These are phyloP conservation scores for Branchinecta lynchi DNA, from an alignment of 1,140 invertebrate genomes.

Conservation along the genomic window DNA sequence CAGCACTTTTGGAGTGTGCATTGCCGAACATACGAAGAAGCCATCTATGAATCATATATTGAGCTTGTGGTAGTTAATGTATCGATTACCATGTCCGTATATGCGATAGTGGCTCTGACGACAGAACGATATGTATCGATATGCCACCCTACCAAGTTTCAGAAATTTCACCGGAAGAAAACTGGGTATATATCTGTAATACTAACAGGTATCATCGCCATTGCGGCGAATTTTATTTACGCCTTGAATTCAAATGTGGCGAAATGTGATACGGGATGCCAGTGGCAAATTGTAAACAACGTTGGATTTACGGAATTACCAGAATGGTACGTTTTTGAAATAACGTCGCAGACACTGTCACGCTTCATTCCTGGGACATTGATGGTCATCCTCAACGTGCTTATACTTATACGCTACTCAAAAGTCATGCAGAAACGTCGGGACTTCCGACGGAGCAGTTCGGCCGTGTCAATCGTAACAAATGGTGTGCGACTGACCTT, in stretches of 20 bases:
- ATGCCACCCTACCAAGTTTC: slow-evolving; percentile 14
- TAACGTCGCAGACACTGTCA: slow-evolving; percentile 10
- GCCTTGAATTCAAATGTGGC: neutral
- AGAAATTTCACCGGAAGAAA: slow-evolving; percentile 11
- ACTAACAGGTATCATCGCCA: slow-evolving; percentile 4
- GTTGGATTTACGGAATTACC: neutral
- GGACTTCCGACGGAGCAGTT: neutral
- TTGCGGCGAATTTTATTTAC: slow-evolving; percentile 12
- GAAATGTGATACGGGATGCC: neutral
- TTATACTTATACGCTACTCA: slow-evolving; percentile 7
- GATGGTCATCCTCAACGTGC: slow-evolving; percentile 13
- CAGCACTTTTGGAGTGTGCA: neutral
- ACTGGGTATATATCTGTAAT: slow-evolving; percentile 12
- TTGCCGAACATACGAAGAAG: neutral
- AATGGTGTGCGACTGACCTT: neutral
- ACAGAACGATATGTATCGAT: slow-evolving; percentile 18
- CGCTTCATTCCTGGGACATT: slow-evolving; percentile 14
- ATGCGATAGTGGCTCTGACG: slow-evolving; percentile 17
- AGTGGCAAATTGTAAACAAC: neutral
- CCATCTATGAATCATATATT: slow-evolving; percentile 16
- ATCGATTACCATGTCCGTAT: slow-evolving; percentile 17
- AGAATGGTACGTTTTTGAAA: slow-evolving; percentile 11
- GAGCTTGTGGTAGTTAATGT: slow-evolving; percentile 15
- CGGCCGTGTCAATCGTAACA: neutral
- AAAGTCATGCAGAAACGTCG: slow-evolving; percentile 12